These are phyloP conservation scores for Thryonomys swinderianus DNA, from an alignment of 2,113 vertebrate genomes.

Conservation along the genomic window DNA sequence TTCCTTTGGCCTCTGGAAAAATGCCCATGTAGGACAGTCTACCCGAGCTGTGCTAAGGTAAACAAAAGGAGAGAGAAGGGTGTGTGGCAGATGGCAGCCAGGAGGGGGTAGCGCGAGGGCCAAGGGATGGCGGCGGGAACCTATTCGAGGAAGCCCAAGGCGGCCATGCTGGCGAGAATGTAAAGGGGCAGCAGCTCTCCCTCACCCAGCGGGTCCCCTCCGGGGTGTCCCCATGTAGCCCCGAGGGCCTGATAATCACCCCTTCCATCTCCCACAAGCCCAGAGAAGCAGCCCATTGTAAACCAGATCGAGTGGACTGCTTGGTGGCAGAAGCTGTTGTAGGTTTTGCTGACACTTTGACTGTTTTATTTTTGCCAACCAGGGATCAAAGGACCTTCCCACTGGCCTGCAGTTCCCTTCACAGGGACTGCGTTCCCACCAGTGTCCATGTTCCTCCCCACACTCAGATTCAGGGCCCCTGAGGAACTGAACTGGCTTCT, in stretches of 20 bases:
- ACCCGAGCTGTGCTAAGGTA: slow-evolving; percentile 29
- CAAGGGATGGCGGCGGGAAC: neutral
- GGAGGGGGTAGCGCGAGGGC: no score
- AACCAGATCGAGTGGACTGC: neutral
- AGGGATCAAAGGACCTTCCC: neutral
- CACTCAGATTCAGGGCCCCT: neutral
- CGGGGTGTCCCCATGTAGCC: neutral
- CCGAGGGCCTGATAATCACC: neutral
- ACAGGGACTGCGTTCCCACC: neutral
- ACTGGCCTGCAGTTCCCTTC: neutral
- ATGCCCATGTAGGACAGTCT: neutral
- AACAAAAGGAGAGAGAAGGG: neutral
- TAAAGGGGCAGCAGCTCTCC: neutral
- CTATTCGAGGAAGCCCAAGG: neutral
- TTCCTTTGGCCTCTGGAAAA: slow-evolving; percentile 56
- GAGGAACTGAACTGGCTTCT: neutral
- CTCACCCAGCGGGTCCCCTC: neutral
- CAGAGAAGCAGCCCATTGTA: neutral
- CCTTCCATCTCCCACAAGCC: neutral
- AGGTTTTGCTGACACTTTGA: neutral
- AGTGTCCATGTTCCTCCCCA: neutral
- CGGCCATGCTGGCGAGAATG: neutral
- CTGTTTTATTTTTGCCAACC: neutral
- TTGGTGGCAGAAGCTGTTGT: neutral
- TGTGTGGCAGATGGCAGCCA: neutral